phyloP scores from a whole-genome alignment of 2,113 vertebrate genomes.

The Pitta sordida region DNA sequence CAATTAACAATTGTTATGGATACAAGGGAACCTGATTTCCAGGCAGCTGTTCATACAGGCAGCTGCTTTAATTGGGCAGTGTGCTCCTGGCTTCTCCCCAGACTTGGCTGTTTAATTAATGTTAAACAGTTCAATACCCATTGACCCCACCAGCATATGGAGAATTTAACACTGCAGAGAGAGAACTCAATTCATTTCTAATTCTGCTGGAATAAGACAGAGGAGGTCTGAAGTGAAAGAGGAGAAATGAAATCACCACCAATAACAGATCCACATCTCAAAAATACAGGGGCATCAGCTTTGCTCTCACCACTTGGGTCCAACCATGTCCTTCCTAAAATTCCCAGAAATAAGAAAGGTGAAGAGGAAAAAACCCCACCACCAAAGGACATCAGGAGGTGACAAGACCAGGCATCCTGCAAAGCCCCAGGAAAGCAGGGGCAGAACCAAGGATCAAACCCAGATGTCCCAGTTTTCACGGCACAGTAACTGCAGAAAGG shows the following conservation, averaged over 20 bases:
- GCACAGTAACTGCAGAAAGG: accelerated
- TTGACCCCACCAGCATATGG: conserved; percentile 21
- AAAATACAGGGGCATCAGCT: neutral
- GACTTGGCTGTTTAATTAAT: conserved; percentile 42
- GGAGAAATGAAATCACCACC: neutral
- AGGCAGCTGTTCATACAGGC: conserved; percentile 25
- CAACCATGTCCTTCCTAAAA: neutral
- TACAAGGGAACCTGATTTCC: conserved; percentile 39
- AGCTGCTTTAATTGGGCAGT: conserved; percentile 30
- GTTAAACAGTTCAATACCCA: conserved; percentile 38
- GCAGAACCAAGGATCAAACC: neutral
- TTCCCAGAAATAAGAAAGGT: neutral
- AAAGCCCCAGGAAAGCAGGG: neutral
- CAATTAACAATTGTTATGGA: conserved; percentile 44
- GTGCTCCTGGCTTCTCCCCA: conserved; percentile 30
- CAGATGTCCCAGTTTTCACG: accelerated
- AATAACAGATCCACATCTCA: neutral
- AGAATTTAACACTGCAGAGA: conserved; percentile 1
- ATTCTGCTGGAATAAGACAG: neutral
- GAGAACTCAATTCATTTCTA: neutral
- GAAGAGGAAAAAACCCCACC: neutral
- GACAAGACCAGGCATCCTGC: neutral
- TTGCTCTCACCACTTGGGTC: neutral
- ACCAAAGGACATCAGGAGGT: accelerated
- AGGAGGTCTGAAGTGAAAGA: neutral